Evolutionary conservation across 2,797 vertebrate genomes (phyloP).

Genomic region (Brotula barbata): DNA sequence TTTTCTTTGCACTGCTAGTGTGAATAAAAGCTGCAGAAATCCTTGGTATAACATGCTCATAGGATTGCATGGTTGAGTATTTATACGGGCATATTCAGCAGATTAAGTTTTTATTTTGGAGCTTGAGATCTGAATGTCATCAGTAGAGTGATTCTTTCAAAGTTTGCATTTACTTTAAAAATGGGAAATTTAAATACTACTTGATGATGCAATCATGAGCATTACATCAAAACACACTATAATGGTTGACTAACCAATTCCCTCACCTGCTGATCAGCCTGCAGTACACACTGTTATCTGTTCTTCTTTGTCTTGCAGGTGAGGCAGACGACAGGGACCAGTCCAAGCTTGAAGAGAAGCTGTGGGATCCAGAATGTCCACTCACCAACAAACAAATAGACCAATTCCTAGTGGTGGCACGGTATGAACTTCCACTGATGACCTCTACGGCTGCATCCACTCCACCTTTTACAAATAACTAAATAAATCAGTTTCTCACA

Average conservation of each 20-base stretch:
- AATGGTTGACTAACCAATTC: too few species aligned
- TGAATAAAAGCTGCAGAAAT: not conserved
- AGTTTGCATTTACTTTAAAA: too few species aligned
- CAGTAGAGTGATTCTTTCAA: too few species aligned
- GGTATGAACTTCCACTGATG: conserved; percentile 79
- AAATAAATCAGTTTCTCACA: not conserved
- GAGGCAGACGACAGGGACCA: conserved; percentile 91
- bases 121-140: not conserved
- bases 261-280: not conserved
- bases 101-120: too few species aligned
- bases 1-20: not conserved
- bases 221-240: too few species aligned
- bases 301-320: conserved; percentile 69
- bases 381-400: conserved; percentile 97
- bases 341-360: conserved; percentile 92
- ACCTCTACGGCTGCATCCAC: not conserved
- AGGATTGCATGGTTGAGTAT: too few species aligned
- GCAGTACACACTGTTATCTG: not conserved
- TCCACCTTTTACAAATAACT: too few species aligned
- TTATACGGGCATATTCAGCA: too few species aligned
- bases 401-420: conserved; percentile 96
- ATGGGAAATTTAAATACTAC: too few species aligned
- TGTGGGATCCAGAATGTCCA: conserved; percentile 91
- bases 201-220: too few species aligned
- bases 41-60: not conserved